Conservation (phyloP, 2,113 vertebrate genomes). For the Pelecanus crispus region DNA sequence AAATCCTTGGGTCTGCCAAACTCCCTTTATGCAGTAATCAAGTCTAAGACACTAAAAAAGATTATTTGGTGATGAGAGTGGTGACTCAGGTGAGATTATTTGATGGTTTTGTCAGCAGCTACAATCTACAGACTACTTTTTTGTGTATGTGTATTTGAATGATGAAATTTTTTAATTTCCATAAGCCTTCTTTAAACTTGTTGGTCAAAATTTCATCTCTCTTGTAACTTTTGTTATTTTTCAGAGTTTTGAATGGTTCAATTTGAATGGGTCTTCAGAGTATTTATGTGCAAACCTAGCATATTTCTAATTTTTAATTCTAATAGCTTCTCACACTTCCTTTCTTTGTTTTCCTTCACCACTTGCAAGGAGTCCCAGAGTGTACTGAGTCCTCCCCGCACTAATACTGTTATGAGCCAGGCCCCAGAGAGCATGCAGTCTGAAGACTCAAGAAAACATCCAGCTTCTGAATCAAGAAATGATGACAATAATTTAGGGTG, state of each 20-base stretch:
- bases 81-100: background rate
- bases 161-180: background rate
- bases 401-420: constrained; percentile 1
- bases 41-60: background rate
- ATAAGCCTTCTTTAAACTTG: background rate
- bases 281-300: background rate
- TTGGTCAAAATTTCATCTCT: background rate
- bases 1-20: background rate
- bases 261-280: background rate
- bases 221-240: background rate
- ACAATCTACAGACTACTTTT: background rate
- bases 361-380: constrained; percentile 66
- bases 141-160: background rate
- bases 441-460: constrained; percentile 55
- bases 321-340: background rate
- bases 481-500: constrained; percentile 63
- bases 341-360: constrained; percentile 7
- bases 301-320: background rate
- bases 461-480: constrained; percentile 51
- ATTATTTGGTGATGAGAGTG: background rate
- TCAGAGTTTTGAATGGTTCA: background rate
- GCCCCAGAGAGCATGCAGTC: constrained; percentile 25
- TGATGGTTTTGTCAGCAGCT: background rate
- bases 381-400: constrained; percentile 43
- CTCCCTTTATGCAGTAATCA: background rate